Conservation (phyloP, 2,113 vertebrate species). For the Ancistrus triradiatus region DNA sequence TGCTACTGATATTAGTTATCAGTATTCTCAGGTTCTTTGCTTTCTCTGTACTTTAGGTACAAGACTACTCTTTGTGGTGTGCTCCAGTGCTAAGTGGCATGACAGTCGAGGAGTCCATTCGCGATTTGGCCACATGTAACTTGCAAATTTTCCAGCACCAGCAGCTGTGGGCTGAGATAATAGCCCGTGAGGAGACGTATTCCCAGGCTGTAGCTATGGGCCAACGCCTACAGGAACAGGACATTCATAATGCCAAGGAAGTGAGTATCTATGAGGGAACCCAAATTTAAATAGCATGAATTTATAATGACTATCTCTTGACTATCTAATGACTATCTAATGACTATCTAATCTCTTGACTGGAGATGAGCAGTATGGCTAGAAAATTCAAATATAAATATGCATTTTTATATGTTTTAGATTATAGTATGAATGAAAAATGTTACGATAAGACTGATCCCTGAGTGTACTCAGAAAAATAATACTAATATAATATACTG, state of each 20-base stretch:
- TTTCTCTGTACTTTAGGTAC: constrained; percentile 48
- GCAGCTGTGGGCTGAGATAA: constrained; percentile 76
- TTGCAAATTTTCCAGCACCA: constrained; percentile 73
- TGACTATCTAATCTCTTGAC: no score
- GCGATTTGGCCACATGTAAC: constrained; percentile 64
- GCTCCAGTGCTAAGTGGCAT: constrained; percentile 69
- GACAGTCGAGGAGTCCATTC: constrained; percentile 69
- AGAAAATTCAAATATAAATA: no score
- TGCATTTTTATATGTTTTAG: no score
- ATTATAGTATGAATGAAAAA: no score
- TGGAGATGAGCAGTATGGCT: no score
- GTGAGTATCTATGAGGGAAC: constrained; percentile 54
- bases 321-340: no score
- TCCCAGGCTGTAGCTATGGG: constrained; percentile 64
- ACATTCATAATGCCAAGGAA: constrained; percentile 58
- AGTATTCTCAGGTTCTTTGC: neutral
- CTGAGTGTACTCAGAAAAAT: no score
- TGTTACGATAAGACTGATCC: no score
- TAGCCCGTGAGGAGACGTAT: constrained; percentile 69
- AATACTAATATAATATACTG: no score
- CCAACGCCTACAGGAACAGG: constrained; percentile 61
- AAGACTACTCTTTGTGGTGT: constrained; percentile 78
- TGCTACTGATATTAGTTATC: neutral
- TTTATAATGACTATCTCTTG: no score
- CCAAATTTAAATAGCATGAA: no score